Evolutionary conservation across 2,888 invertebrate species (phyloP).

Genomic region (Lasioglossum marginatum): DNA sequence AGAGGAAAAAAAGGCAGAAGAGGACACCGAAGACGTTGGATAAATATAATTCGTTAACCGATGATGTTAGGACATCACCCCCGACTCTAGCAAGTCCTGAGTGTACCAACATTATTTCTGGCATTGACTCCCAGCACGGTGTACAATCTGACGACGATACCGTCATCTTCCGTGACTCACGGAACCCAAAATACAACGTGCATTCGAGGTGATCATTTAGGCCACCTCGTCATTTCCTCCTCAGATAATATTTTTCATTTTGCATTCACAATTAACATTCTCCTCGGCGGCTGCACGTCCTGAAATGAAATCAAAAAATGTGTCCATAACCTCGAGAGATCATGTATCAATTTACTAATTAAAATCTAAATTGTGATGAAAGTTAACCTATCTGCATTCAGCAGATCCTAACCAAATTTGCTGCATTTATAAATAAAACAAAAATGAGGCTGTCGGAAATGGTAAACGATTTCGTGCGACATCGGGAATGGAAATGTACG

Average conservation of each 20-base stretch:
- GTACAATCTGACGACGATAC: conserved; percentile 72
- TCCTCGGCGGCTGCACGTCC: background rate
- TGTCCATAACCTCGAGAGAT: background rate
- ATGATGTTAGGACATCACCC: conserved; percentile 78
- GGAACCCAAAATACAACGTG: conserved; percentile 73
- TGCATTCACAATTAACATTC: background rate
- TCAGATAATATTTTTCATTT: background rate
- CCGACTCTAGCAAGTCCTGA: conserved; percentile 64
- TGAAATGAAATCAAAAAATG: background rate
- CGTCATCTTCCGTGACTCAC: conserved; percentile 79
- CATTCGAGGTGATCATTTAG: conserved; percentile 53
- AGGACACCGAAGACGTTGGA: conserved; percentile 62
- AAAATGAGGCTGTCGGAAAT: background rate
- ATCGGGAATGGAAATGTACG: background rate
- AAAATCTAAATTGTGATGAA: background rate
- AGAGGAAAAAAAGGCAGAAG: conserved; percentile 15
- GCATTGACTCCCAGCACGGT: conserved; percentile 77
- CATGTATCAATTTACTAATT: background rate
- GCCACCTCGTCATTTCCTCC: conserved; percentile 6
- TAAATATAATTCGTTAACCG: conserved; percentile 82
- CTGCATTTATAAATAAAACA: no score
- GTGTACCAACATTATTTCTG: conserved; percentile 81
- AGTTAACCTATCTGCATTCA: background rate
- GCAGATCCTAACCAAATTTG: no score
- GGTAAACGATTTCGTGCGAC: background rate